phyloP scores from a whole-genome alignment of 2,797 vertebrate species.

The Artibeus lituratus region DNA sequence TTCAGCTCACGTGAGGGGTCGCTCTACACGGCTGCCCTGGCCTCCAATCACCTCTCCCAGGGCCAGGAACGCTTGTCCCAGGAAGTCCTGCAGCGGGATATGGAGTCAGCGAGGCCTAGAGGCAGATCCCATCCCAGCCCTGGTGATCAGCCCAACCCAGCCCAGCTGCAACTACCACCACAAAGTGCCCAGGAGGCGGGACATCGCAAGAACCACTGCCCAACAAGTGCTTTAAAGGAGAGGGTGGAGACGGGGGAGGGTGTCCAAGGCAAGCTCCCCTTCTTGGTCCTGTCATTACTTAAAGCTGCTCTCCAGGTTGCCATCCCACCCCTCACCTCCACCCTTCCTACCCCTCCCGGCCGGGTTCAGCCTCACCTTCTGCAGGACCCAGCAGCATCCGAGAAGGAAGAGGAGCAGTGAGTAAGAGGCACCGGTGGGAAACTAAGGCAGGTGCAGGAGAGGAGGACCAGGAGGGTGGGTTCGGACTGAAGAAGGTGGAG shows the following conservation, averaged over 20 bases:
- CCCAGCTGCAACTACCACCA: not conserved
- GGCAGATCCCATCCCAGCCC: not conserved
- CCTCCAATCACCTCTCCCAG: constrained; percentile 97
- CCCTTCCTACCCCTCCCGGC: not conserved
- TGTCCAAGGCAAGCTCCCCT: not conserved
- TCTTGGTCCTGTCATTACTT: not conserved
- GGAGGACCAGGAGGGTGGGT: not conserved
- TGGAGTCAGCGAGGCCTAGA: not conserved
- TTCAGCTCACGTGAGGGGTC: constrained; percentile 91
- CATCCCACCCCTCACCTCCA: not conserved
- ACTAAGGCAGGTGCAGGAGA: not conserved
- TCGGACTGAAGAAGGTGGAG: not conserved
- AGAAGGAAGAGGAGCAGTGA: constrained; percentile 64
- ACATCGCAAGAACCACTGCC: not conserved
- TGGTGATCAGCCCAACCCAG: not conserved
- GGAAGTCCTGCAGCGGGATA: constrained; percentile 88
- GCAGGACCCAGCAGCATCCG: not conserved
- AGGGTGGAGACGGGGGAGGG: accelerated
- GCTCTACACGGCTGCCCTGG: constrained; percentile 91
- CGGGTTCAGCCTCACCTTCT: constrained; percentile 79
- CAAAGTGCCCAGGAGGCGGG: not conserved
- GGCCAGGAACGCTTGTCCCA: constrained; percentile 95
- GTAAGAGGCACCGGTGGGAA: not conserved
- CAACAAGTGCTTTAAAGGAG: not conserved
- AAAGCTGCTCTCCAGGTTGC: not conserved